Conservation (phyloP, 1,140 invertebrate species). For the Oppia nitens region DNA sequence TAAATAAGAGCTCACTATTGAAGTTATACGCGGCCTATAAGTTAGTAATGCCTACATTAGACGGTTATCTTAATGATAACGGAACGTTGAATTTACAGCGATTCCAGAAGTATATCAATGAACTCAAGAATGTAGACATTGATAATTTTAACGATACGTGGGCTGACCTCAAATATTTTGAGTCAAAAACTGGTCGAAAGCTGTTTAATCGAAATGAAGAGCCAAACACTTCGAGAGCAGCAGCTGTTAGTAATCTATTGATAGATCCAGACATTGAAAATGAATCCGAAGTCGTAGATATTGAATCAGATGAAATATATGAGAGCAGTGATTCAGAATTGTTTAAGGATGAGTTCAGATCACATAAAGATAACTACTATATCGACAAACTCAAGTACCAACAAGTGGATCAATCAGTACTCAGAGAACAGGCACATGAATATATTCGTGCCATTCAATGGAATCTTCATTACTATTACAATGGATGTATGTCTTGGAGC, state of each 20-base stretch:
- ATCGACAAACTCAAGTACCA: conserved; percentile 66
- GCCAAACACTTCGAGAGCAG: background rate
- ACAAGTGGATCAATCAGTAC: conserved; percentile 49
- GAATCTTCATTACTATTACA: conserved; percentile 91
- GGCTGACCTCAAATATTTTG: conserved; percentile 69
- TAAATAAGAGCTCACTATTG: conserved; percentile 68
- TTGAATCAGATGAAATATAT: conserved; percentile 20
- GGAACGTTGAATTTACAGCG: conserved; percentile 64
- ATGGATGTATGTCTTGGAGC: conserved; percentile 87
- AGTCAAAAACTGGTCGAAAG: conserved; percentile 45
- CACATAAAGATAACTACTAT: conserved; percentile 81
- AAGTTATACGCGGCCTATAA: conserved; percentile 75
- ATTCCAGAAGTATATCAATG: conserved; percentile 70
- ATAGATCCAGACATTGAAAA: conserved; percentile 34
- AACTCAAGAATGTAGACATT: conserved; percentile 55
- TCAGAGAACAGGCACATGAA: conserved; percentile 59
- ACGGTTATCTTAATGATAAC: conserved; percentile 80
- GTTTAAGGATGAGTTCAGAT: conserved; percentile 46
- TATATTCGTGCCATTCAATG: conserved; percentile 89
- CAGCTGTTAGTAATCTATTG: conserved; percentile 12
- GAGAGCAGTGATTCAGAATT: background rate
- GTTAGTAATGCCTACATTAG: conserved; percentile 59
- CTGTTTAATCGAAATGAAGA: conserved; percentile 22
- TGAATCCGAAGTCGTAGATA: conserved; percentile 30
- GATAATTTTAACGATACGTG: conserved; percentile 66